phyloP scores from a whole-genome alignment of 2,113 vertebrate species.

The Motacilla tschutschensis region DNA sequence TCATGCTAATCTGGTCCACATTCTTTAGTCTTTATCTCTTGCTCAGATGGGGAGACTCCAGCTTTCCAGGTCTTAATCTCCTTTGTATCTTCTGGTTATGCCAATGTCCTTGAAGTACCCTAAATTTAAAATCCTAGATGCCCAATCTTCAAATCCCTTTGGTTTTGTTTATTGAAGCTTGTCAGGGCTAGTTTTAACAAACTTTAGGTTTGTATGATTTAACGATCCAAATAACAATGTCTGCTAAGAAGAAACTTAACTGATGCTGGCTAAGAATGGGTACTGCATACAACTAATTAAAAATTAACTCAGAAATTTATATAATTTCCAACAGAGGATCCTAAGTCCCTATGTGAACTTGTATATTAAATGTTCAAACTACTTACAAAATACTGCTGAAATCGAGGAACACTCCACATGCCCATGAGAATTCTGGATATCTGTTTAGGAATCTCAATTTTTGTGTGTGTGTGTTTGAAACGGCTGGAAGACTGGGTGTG shows the following conservation, averaged over 20 bases:
- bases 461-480: background rate
- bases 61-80: background rate
- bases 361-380: background rate
- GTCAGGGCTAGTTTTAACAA: background rate
- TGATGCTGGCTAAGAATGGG: background rate
- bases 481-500: background rate
- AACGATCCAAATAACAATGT: background rate
- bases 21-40: background rate
- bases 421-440: background rate
- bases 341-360: background rate
- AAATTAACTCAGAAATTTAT: background rate
- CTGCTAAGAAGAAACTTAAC: background rate
- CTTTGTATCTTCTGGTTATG: background rate
- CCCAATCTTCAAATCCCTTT: background rate
- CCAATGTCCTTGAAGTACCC: background rate
- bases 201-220: background rate
- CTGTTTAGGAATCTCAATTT: background rate
- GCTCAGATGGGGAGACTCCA: background rate
- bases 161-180: background rate
- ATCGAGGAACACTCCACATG: background rate
- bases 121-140: background rate
- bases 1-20: background rate
- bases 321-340: background rate
- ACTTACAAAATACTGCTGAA: background rate
- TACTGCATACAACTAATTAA: background rate